These are phyloP conservation scores for Willowsia nigromaculata DNA, from an alignment of 2,888 invertebrate species.

Conservation along the genomic window DNA sequence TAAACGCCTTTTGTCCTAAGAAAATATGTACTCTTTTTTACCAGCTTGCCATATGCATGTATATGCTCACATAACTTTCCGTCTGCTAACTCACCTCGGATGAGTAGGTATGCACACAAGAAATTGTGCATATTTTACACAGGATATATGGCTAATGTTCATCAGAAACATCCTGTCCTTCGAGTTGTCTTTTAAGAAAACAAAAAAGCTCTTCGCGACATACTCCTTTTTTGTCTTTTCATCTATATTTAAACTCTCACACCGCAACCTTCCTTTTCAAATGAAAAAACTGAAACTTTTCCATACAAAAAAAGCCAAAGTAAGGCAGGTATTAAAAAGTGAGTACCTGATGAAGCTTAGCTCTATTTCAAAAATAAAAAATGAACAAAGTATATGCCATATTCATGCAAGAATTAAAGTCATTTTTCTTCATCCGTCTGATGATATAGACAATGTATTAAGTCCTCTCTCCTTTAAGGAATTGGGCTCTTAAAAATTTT, in stretches of 20 bases:
- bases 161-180: not conserved
- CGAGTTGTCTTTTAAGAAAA: not conserved
- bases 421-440: too few relatives aligned
- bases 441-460: too few relatives aligned
- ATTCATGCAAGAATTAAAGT: too few relatives aligned
- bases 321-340: not conserved
- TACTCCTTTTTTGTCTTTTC: not conserved
- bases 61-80: too few relatives aligned
- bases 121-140: not conserved
- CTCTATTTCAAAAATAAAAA: not conserved
- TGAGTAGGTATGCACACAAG: too few relatives aligned
- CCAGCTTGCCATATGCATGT: not conserved
- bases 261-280: not conserved
- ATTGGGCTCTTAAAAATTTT: too few relatives aligned
- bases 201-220: too few relatives aligned
- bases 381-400: not conserved
- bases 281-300: not conserved
- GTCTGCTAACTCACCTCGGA: too few relatives aligned
- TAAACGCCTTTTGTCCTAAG: conserved; percentile 16
- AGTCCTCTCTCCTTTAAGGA: too few relatives aligned
- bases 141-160: too few relatives aligned
- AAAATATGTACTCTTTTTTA: not conserved
- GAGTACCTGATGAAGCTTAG: not conserved
- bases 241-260: conserved; percentile 20
- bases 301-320: not conserved